A percentile compares a stretch with the other conserved stretches of the same genome.
Evolutionary conservation across 2,888 invertebrate species (phyloP).

Genomic region (Drosophila buzzatii): DNA sequence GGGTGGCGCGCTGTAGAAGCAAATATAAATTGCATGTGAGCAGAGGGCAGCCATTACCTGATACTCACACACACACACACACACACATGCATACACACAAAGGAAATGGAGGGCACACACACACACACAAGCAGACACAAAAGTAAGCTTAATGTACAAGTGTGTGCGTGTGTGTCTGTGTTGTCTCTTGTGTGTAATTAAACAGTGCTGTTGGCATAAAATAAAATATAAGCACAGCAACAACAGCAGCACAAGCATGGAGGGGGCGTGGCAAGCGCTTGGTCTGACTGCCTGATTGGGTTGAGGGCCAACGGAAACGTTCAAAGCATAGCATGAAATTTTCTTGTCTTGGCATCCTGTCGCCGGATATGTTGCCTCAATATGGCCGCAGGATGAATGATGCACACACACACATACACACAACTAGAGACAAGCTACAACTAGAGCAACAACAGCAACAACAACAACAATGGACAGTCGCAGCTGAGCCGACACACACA

Average conservation of each 20-base stretch:
- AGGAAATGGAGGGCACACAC: conserved; percentile 40
- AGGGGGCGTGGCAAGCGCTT: neutral
- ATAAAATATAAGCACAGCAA: conserved; percentile 77
- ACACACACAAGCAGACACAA: neutral
- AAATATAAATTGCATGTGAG: conserved; percentile 79
- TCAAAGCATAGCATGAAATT: conserved; percentile 79
- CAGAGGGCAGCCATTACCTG: conserved; percentile 76
- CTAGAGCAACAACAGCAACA: conserved; percentile 14
- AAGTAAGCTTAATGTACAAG: conserved; percentile 35
- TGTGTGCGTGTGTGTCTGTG: conserved; percentile 12
- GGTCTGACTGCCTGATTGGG: conserved; percentile 4
- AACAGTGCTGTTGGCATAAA: conserved; percentile 81
- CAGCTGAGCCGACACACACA: conserved; percentile 49
- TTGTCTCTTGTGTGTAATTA: conserved; percentile 80
- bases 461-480: conserved; percentile 18
- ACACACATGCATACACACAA: conserved; percentile 23
- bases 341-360: conserved; percentile 81
- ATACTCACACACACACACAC: conserved; percentile 35
- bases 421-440: conserved; percentile 31
- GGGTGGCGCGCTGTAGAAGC: conserved; percentile 25
- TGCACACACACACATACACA: conserved; percentile 55
- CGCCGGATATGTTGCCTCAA: conserved; percentile 82
- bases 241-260: neutral
- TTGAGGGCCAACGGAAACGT: conserved; percentile 63
- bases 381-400: conserved; percentile 81